Evolutionary conservation across 2,113 vertebrate genomes (phyloP).

Genomic region (Rhodinocichla rosea): DNA sequence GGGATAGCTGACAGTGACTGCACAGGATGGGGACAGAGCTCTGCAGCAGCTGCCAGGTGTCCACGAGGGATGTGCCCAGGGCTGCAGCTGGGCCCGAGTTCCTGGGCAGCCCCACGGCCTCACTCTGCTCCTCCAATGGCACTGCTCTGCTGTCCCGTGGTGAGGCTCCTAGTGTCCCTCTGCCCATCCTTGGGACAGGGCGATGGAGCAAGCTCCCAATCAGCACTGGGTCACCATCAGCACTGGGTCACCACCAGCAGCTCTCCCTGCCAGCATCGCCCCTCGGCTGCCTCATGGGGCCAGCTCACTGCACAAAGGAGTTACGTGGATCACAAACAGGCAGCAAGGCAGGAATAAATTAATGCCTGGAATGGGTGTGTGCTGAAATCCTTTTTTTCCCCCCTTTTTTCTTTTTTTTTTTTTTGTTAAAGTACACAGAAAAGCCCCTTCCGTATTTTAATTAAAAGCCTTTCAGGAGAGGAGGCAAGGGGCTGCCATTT

Average conservation of each 20-base stretch:
- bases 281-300: not conserved
- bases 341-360: slow-evolving; percentile 10
- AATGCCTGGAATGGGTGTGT: not conserved
- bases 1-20: not conserved
- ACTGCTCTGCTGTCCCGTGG: not conserved
- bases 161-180: not conserved
- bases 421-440: not conserved
- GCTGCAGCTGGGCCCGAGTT: not conserved
- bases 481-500: slow-evolving; percentile 53
- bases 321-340: not conserved
- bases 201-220: rapidly evolving
- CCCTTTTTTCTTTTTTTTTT: no score
- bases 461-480: slow-evolving; percentile 60
- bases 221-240: not conserved
- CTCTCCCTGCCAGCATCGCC: not conserved
- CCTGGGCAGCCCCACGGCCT: not conserved
- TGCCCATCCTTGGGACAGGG: not conserved
- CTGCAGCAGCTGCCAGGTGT: rapidly evolving
- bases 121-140: not conserved
- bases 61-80: rapidly evolving
- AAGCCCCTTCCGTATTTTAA: slow-evolving; percentile 56
- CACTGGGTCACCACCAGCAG: not conserved
- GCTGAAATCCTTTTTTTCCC: not conserved
- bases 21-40: rapidly evolving
- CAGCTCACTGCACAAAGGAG: not conserved